phyloP scores from a whole-genome alignment of 2,113 vertebrate genomes.

The Balaeniceps rex region DNA sequence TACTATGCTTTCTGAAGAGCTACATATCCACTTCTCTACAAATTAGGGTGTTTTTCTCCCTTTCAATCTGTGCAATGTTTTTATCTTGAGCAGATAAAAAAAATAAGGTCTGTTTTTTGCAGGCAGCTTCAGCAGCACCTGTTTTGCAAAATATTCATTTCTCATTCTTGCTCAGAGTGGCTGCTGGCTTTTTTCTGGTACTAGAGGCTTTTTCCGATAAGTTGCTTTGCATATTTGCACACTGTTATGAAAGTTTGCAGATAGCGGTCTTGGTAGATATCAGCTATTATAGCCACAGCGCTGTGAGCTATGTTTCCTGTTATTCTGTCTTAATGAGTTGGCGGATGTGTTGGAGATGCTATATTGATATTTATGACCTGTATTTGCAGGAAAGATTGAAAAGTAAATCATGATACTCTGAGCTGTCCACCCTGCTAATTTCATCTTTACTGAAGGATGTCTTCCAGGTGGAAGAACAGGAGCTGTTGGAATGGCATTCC shows the following conservation, averaged over 20 bases:
- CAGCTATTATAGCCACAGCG: neutral
- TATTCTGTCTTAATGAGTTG: neutral
- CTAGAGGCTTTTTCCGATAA: neutral
- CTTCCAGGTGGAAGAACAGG: neutral
- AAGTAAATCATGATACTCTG: neutral
- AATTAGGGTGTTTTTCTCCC: neutral
- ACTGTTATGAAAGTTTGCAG: neutral
- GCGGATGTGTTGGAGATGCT: neutral
- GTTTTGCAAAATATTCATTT: neutral
- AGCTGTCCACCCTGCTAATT: neutral
- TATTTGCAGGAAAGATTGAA: neutral
- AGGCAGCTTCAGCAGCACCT: neutral
- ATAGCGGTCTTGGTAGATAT: neutral
- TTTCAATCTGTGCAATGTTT: neutral
- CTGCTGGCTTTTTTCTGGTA: neutral
- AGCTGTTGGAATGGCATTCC: neutral
- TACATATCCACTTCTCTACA: neutral
- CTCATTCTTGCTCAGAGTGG: neutral
- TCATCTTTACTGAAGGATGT: neutral
- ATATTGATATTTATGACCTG: neutral
- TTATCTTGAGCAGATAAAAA: neutral
- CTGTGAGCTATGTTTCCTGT: neutral
- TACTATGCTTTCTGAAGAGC: neutral
- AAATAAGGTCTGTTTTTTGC: neutral
- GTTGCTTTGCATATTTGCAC: slow-evolving; percentile 8